These are phyloP conservation scores for Linurgus olivaceus DNA, from an alignment of 2,797 vertebrate genomes.

Conservation along the genomic window DNA sequence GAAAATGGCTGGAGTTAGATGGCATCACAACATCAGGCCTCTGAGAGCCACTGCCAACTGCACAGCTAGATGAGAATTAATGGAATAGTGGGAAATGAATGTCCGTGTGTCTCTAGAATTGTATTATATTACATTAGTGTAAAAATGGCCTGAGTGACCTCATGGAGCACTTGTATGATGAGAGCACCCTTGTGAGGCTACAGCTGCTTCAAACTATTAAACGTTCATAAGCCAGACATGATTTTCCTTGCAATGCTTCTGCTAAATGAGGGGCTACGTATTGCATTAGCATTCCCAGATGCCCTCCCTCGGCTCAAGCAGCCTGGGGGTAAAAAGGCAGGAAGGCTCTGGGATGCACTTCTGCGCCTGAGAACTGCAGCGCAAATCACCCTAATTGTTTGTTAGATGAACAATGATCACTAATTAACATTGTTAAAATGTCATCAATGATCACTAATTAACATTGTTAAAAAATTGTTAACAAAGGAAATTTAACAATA, in stretches of 20 bases:
- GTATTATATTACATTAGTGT: not conserved
- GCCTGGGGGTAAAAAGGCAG: constrained; percentile 39
- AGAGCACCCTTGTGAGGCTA: constrained; percentile 45
- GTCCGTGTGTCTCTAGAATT: rapidly evolving
- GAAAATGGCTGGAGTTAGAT: not conserved
- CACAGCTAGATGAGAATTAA: not conserved
- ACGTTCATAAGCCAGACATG: constrained; percentile 32
- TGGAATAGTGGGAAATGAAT: not conserved
- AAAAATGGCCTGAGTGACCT: not conserved
- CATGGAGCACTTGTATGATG: not conserved
- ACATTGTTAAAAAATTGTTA: constrained; percentile 78
- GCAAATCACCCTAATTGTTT: constrained; percentile 78
- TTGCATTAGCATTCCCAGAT: constrained; percentile 35
- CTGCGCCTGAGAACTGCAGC: constrained; percentile 45
- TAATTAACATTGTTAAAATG: constrained; percentile 81
- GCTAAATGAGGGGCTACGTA: constrained; percentile 5
- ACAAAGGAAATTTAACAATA: constrained; percentile 80
- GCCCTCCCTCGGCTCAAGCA: constrained; percentile 4
- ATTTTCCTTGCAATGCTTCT: constrained; percentile 6
- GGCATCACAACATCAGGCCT: not conserved
- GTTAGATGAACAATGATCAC: constrained; percentile 77
- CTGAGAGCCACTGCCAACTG: not conserved
- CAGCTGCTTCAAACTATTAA: constrained; percentile 55
- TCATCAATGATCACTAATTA: constrained; percentile 79
- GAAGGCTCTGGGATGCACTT: constrained; percentile 38